Conservation (phyloP, 2,113 vertebrate genomes). For the Calyptommatus sinebrachiatus region DNA sequence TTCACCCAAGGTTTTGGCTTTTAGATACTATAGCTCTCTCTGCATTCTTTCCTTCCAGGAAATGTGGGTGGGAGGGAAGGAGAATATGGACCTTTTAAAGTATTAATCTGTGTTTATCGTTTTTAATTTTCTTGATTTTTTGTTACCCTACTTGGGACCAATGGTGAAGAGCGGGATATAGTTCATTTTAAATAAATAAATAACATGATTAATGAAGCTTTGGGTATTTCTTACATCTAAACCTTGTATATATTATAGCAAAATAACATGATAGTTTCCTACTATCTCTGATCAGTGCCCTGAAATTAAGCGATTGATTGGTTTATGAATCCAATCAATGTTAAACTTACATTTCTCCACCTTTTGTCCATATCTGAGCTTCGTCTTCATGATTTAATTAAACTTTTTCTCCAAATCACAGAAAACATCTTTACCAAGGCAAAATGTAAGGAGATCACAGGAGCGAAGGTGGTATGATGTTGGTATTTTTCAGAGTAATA, state of each 20-base stretch:
- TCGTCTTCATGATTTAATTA: neutral
- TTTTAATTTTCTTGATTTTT: too few species aligned
- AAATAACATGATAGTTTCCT: neutral
- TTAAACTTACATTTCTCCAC: neutral
- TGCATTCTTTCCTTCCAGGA: too few species aligned
- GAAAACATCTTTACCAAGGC: conserved; percentile 65
- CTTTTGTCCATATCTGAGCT: neutral
- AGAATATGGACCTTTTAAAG: too few species aligned
- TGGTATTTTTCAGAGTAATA: conserved; percentile 89
- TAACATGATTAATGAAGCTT: neutral
- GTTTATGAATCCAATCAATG: too few species aligned
- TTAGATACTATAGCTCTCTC: too few species aligned
- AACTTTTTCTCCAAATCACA: conserved; percentile 60
- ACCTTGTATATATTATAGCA: neutral
- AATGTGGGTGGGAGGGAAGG: too few species aligned
- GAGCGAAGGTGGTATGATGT: conserved; percentile 88
- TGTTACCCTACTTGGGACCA: too few species aligned
- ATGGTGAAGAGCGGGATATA: too few species aligned
- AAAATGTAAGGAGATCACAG: conserved; percentile 59
- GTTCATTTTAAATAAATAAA: too few species aligned
- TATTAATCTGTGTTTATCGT: too few species aligned
- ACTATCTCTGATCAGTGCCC: neutral
- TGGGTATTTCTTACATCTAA: neutral
- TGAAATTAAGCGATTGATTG: neutral
- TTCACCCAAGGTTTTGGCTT: too few species aligned